phyloP scores from a whole-genome alignment of 2,797 vertebrate genomes.

The Pterois miles region DNA sequence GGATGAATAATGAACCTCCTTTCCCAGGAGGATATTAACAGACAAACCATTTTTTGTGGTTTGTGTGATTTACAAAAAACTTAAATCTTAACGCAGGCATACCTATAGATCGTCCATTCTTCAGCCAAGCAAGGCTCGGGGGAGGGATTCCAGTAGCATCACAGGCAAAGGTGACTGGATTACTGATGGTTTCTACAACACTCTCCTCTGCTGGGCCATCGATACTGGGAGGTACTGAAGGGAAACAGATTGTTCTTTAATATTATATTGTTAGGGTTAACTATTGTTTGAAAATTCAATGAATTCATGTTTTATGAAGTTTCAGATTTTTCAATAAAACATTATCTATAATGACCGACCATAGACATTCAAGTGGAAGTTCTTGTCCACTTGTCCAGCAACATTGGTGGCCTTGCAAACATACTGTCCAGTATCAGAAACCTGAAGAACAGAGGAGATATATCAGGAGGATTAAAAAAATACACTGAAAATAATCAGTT shows the following conservation, averaged over 20 bases:
- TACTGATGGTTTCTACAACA: constrained; percentile 88
- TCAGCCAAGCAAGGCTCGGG: constrained; percentile 90
- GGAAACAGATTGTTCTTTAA: background rate
- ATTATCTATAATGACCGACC: constrained; percentile 78
- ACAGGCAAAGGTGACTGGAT: constrained; percentile 90
- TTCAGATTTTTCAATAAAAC: background rate
- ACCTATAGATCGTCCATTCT: constrained; percentile 90
- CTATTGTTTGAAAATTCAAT: background rate
- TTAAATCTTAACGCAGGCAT: constrained; percentile 19
- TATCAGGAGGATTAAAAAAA: rapidly evolving
- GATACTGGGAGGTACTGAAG: constrained; percentile 90
- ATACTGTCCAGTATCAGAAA: constrained; percentile 96
- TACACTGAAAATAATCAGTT: background rate
- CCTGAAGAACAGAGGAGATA: constrained; percentile 77
- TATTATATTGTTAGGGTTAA: background rate
- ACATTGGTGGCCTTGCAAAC: constrained; percentile 95
- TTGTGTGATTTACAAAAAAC: background rate
- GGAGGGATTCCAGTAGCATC: constrained; percentile 94
- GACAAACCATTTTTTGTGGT: background rate
- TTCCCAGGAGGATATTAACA: background rate
- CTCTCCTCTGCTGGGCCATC: constrained; percentile 87
- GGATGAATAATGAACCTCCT: background rate
- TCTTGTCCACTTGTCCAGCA: constrained; percentile 95
- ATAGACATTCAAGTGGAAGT: constrained; percentile 94
- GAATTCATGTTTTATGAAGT: background rate